A percentile compares a stretch with the other conserved stretches of the same genome.
Conservation (phyloP, 2,888 invertebrate genomes). For the Neoscelio sp. region DNA sequence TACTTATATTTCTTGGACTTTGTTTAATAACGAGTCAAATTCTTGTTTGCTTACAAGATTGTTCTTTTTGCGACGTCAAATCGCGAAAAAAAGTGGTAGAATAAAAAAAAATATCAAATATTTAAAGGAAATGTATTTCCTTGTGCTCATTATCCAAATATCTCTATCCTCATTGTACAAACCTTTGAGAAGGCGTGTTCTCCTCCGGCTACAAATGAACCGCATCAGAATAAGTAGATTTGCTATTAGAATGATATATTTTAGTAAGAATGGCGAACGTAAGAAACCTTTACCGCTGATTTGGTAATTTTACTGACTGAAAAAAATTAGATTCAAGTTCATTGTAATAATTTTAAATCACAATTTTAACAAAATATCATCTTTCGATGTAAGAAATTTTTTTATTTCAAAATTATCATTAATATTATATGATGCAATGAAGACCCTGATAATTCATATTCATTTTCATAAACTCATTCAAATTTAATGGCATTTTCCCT, state of each 20-base stretch:
- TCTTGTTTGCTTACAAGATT: background rate
- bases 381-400: no score
- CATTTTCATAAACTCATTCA: no score
- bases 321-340: no score
- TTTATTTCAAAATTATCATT: no score
- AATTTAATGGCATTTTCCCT: no score
- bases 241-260: conserved; percentile 25
- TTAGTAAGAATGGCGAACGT: background rate
- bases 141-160: conserved; percentile 28
- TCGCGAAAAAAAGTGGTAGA: background rate
- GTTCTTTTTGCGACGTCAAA: background rate
- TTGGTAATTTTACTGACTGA: background rate
- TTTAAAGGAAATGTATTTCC: conserved; percentile 24
- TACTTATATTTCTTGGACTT: no score
- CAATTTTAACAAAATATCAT: no score
- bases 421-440: no score
- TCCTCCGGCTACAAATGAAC: conserved; percentile 29
- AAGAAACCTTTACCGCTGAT: background rate
- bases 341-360: no score
- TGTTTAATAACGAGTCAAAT: background rate
- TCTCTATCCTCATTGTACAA: conserved; percentile 15
- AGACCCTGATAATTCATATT: no score
- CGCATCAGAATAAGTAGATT: conserved; percentile 31
- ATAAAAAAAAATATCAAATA: conserved; percentile 2
- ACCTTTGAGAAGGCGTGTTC: conserved; percentile 17